A percentile compares a stretch with the other conserved stretches of the same genome.
These are phyloP conservation scores for Eumacrocentrus americanus DNA, from an alignment of 2,888 invertebrate species.

Conservation along the genomic window DNA sequence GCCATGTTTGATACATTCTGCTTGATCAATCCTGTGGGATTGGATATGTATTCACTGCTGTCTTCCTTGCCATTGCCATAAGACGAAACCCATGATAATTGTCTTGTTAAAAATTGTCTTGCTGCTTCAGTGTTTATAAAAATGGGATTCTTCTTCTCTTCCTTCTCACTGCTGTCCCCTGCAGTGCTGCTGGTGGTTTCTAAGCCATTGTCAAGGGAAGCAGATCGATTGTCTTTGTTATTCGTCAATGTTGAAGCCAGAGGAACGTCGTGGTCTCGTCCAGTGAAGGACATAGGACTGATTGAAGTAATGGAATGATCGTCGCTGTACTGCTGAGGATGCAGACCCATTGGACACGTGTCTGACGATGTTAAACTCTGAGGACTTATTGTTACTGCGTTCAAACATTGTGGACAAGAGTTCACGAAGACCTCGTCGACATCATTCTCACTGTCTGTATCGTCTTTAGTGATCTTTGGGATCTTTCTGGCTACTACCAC, in stretches of 20 bases:
- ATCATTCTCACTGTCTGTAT: slow-evolving; percentile 66
- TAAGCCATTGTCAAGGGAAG: slow-evolving; percentile 19
- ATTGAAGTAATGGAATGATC: slow-evolving; percentile 67
- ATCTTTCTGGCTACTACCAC: slow-evolving; percentile 74
- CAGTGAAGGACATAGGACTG: slow-evolving; percentile 57
- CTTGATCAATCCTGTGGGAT: slow-evolving; percentile 64
- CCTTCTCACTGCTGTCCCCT: slow-evolving; percentile 40
- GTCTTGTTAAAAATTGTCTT: slow-evolving; percentile 75
- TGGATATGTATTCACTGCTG: slow-evolving; percentile 68
- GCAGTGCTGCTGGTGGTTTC: slow-evolving; percentile 33
- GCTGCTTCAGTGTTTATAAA: slow-evolving; percentile 82
- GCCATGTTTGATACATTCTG: slow-evolving; percentile 78
- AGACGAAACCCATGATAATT: slow-evolving; percentile 74
- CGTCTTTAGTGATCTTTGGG: slow-evolving; percentile 61
- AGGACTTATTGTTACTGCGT: slow-evolving; percentile 47
- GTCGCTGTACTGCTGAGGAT: slow-evolving; percentile 68
- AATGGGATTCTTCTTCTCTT: slow-evolving; percentile 68
- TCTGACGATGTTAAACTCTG: slow-evolving; percentile 67
- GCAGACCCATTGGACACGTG: slow-evolving; percentile 69
- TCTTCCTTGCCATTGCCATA: slow-evolving; percentile 69
- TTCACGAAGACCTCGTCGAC: slow-evolving; percentile 71
- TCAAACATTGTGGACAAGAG: slow-evolving; percentile 69
- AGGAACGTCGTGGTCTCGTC: slow-evolving; percentile 63
- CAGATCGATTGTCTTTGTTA: slow-evolving; percentile 17
- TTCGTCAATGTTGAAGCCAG: slow-evolving; percentile 25